Evolutionary conservation across 2,888 invertebrate species (phyloP).

Genomic region (Lymantria dispar): DNA sequence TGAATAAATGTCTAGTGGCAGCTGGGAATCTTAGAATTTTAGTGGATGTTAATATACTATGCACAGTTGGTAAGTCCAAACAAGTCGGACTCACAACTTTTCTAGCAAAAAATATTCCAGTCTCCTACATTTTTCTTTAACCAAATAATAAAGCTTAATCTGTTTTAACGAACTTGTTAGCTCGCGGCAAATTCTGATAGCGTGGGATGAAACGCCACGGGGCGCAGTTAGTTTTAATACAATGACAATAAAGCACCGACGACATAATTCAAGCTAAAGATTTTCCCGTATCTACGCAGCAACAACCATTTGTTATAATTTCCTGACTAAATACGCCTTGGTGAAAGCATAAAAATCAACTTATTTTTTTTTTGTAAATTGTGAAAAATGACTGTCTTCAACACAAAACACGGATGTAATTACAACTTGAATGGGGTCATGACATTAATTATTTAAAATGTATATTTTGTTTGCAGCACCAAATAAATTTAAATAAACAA

Average conservation of each 20-base stretch:
- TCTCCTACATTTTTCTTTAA: no score
- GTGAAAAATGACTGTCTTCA: slow-evolving; percentile 52
- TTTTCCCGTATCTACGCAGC: slow-evolving; percentile 29
- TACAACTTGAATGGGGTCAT: slow-evolving; percentile 8
- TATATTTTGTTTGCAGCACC: neutral
- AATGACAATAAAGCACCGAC: slow-evolving; percentile 32
- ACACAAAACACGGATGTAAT: slow-evolving; percentile 25
- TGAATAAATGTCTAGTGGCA: no score
- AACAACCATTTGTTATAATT: slow-evolving; percentile 56
- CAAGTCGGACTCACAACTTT: no score
- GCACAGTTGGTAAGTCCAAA: no score
- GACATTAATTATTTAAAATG: neutral
- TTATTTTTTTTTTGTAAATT: slow-evolving; percentile 39
- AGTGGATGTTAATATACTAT: no score
- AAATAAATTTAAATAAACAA: neutral
- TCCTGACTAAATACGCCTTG: slow-evolving; percentile 42
- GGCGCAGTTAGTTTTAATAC: slow-evolving; percentile 28
- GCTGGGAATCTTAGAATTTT: no score
- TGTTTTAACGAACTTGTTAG: neutral
- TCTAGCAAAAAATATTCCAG: no score
- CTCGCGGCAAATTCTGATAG: neutral
- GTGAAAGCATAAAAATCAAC: slow-evolving; percentile 44
- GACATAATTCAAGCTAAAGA: slow-evolving; percentile 40
- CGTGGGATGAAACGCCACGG: slow-evolving; percentile 4
- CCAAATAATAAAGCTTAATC: neutral